phyloP scores from a whole-genome alignment of 2,113 vertebrate species.

The Elaphurus davidianus region DNA sequence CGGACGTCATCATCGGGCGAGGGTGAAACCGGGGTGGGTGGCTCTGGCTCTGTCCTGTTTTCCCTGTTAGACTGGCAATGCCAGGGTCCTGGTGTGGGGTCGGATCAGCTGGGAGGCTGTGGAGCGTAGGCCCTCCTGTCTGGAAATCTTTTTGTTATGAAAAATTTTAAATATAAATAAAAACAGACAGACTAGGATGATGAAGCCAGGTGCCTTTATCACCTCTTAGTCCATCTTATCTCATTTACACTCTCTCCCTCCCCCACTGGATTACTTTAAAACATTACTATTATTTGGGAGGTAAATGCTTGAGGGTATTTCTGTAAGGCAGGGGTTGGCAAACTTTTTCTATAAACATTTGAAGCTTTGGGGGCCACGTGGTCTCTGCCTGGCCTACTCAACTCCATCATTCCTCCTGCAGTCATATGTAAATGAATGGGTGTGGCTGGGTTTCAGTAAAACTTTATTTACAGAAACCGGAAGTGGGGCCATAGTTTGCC shows the following conservation, averaged over 20 bases:
- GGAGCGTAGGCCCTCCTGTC: neutral
- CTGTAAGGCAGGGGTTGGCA: neutral
- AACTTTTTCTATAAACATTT: neutral
- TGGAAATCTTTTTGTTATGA: neutral
- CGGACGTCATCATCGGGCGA: neutral
- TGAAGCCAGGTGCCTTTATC: neutral
- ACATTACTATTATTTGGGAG: neutral
- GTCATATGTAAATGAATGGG: neutral
- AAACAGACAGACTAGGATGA: neutral
- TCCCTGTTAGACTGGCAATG: neutral
- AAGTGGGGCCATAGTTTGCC: neutral
- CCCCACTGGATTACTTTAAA: neutral
- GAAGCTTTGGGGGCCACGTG: neutral
- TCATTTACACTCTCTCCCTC: neutral
- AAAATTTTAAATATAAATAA: neutral
- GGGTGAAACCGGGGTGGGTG: neutral
- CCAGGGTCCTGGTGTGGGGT: slow-evolving; percentile 41
- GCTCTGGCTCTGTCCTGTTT: neutral
- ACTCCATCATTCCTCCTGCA: neutral
- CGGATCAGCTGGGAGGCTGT: neutral
- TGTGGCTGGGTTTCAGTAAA: neutral
- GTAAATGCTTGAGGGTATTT: neutral
- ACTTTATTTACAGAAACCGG: neutral
- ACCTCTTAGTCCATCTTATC: neutral
- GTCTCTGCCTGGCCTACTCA: neutral